phyloP scores from a whole-genome alignment of 2,888 invertebrate species.

The Harmothoe impar region DNA sequence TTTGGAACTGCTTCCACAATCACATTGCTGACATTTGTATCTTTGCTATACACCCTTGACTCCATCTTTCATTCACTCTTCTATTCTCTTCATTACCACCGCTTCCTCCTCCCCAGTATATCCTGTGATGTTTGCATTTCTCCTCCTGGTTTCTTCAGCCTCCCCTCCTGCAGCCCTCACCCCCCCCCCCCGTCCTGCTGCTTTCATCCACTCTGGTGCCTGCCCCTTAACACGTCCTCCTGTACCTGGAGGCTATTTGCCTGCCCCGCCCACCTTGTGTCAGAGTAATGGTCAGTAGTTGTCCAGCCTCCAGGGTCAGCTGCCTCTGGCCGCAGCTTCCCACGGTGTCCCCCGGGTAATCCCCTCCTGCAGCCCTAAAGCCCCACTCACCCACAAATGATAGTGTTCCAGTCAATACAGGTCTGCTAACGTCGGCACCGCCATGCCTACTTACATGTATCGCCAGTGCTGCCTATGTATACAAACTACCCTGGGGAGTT shows the following conservation, averaged over 20 bases:
- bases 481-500: too few relatives aligned
- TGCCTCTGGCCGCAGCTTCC: background rate
- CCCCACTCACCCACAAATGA: background rate
- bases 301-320: constrained; percentile 13
- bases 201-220: background rate
- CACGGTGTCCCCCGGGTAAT: background rate
- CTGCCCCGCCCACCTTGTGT: background rate
- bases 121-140: too few relatives aligned
- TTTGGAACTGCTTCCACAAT: too few relatives aligned
- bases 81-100: too few relatives aligned
- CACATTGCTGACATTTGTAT: too few relatives aligned
- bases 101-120: too few relatives aligned
- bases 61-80: too few relatives aligned
- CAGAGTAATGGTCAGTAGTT: background rate
- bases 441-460: background rate
- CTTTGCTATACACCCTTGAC: too few relatives aligned
- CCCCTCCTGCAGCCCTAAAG: background rate
- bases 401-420: background rate
- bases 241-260: background rate
- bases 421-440: background rate
- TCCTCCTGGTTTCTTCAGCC: too few relatives aligned
- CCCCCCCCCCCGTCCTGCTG: background rate
- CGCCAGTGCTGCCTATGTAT: too few relatives aligned
- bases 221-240: constrained; percentile 10
- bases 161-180: background rate